A percentile compares a stretch with the other conserved stretches of the same genome.
phyloP scores from a whole-genome alignment of 53 echinoderm and acorn worm genomes.

The Paracentrotus lividus region DNA sequence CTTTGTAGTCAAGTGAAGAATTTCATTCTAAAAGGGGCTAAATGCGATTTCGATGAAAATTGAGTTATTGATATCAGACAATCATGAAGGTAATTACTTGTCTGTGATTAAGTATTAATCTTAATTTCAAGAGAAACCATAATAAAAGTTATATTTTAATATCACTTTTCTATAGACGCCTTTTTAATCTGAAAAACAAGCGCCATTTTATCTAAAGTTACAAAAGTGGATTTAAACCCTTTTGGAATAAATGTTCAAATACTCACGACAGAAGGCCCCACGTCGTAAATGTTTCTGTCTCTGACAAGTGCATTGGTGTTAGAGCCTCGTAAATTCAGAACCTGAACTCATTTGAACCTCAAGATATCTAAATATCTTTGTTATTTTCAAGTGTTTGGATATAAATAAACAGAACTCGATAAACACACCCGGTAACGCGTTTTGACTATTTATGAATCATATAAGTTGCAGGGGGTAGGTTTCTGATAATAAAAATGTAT shows the following conservation, averaged over 20 bases:
- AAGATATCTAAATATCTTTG: background rate
- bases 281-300: slow-evolving; percentile 48
- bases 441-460: background rate
- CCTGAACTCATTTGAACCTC: slow-evolving; percentile 36
- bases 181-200: no score
- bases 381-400: background rate
- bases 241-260: no score
- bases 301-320: slow-evolving; percentile 35
- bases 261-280: background rate
- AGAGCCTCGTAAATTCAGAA: slow-evolving; percentile 27
- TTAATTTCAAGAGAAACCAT: no score
- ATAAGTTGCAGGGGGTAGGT: background rate
- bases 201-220: no score
- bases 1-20: slow-evolving; percentile 18
- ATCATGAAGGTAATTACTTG: no score
- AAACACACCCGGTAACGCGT: background rate
- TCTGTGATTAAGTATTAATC: no score
- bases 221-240: no score
- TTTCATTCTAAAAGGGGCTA: no score
- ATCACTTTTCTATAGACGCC: no score
- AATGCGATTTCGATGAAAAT: no score
- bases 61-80: no score
- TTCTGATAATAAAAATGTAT: background rate
- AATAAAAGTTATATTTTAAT: no score
- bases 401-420: slow-evolving; percentile 2